Base-by-base conservation (phyloP, 2,797 vertebrate species). In the Anabacerthia variegaticeps region DNA sequence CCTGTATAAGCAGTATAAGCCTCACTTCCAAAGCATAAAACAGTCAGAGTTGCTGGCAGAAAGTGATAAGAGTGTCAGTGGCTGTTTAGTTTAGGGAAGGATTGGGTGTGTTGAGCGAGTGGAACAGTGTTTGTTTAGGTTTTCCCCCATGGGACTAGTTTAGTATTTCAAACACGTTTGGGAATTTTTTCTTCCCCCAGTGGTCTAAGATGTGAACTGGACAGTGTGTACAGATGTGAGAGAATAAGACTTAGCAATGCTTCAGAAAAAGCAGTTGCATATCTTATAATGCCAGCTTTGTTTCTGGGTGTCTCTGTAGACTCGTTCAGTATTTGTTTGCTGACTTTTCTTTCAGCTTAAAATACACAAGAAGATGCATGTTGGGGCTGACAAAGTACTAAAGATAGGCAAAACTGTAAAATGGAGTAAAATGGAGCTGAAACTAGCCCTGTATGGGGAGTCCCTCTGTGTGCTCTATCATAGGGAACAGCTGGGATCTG, bases 91-190 rank as follows among this genome's bases (percentile, higher is more conserved):
- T 90, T 88, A 80, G 93, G 89, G 85, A 82, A 93, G 89, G 78
- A 92, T 83, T 0, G 36, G 65, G 67, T 88, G 74, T 82, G 58
- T 88, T 92, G 77, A 88, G 32, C 2, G 5, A 89, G 51, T 37
- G 32, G 65, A 65, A 66, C 14, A 36, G 21, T 44, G 77, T 92
- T 95, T 96, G 78, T 92, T 96, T 95, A 92, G 74, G 86, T 88
- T 91, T 95, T 89, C 62, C 54, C 85, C 90, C 77, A 20, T 85
- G 86, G 93, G 91, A 94, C 71, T 82, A 46, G 48, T 93, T 96
- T 68, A 95, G 84, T 80, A 94, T 94, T 93, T 96, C 77, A 93
- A 61, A 69, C 85, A 87, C 26, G 12, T 92, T 89, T 82, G 94
- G 82, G 82, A 96, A 90, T 49, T 77, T 46, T 46, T 69, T 52